Evolutionary conservation across 2,888 invertebrate species (phyloP).

Genomic region (Acheta domesticus): DNA sequence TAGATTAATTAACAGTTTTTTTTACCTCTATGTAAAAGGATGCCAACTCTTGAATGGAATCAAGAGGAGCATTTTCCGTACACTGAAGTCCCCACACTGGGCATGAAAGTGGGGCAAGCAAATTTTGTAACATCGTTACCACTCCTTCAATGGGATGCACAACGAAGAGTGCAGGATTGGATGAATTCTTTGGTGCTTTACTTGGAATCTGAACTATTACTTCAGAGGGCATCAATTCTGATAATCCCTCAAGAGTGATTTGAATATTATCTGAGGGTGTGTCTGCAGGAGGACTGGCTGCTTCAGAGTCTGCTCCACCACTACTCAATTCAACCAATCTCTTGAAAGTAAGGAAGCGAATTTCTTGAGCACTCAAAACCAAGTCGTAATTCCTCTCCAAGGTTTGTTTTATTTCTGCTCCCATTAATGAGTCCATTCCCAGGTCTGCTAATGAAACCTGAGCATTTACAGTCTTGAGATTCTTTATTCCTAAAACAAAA

Average conservation of each 20-base stretch:
- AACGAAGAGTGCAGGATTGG: conserved; percentile 48
- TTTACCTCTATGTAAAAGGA: conserved; percentile 59
- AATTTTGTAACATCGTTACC: conserved; percentile 63
- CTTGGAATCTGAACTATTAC: conserved; percentile 65
- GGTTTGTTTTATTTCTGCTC: conserved; percentile 96
- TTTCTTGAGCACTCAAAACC: conserved; percentile 85
- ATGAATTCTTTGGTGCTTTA: conserved; percentile 46
- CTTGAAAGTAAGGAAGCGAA: conserved; percentile 77
- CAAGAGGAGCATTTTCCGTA: conserved; percentile 69
- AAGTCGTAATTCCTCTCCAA: conserved; percentile 90
- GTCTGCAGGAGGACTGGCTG: conserved; percentile 78
- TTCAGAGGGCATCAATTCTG: conserved; percentile 73
- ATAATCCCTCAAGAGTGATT: conserved; percentile 45
- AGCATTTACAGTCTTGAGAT: conserved; percentile 71
- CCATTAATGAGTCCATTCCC: conserved; percentile 98
- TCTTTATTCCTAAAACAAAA: conserved; percentile 70
- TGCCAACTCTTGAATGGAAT: conserved; percentile 69
- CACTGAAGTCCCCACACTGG: conserved; percentile 90
- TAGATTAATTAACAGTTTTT: neutral
- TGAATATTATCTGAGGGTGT: conserved; percentile 41
- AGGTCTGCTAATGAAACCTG: conserved; percentile 83
- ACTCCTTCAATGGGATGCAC: conserved; percentile 89
- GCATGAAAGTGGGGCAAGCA: conserved; percentile 69
- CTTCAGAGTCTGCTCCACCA: conserved; percentile 44
- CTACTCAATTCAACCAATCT: conserved; percentile 61